phyloP scores from a whole-genome alignment of 2,797 vertebrate genomes.

The Picus viridis region DNA sequence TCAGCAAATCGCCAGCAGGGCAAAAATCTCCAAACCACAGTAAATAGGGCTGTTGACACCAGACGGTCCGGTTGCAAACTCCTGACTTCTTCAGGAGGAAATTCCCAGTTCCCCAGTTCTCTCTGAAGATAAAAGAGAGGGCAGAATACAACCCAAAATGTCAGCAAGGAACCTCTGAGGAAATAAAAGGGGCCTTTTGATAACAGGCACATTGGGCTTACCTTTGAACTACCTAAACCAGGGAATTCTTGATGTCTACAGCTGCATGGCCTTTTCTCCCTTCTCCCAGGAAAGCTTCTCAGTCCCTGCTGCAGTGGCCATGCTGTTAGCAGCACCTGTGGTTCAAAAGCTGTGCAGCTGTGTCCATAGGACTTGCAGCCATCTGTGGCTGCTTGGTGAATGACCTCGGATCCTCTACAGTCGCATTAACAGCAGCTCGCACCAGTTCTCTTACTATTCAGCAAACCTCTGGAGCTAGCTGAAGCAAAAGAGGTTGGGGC shows the following conservation, averaged over 20 bases:
- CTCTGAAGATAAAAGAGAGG: neutral
- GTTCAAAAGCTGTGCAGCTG: too few relatives aligned
- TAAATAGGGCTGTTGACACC: neutral
- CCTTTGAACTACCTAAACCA: neutral
- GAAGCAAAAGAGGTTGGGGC: neutral
- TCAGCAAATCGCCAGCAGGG: rapidly evolving
- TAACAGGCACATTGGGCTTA: neutral
- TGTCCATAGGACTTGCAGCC: too few relatives aligned
- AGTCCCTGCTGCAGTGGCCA: too few relatives aligned
- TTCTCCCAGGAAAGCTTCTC: neutral
- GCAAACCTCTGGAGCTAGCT: neutral
- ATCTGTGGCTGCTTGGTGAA: neutral
- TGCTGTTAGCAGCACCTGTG: neutral
- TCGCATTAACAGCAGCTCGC: neutral
- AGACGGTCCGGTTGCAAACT: rapidly evolving
- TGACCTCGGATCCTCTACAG: neutral
- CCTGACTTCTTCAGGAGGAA: neutral
- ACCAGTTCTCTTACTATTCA: neutral
- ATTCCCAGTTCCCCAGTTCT: neutral
- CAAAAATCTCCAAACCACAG: neutral
- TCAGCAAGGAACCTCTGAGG: rapidly evolving
- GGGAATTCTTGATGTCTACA: neutral
- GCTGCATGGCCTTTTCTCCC: neutral
- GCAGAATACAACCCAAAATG: neutral
- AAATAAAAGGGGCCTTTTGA: neutral